Conservation (phyloP, 2,113 vertebrate genomes). For the Rana temporaria region DNA sequence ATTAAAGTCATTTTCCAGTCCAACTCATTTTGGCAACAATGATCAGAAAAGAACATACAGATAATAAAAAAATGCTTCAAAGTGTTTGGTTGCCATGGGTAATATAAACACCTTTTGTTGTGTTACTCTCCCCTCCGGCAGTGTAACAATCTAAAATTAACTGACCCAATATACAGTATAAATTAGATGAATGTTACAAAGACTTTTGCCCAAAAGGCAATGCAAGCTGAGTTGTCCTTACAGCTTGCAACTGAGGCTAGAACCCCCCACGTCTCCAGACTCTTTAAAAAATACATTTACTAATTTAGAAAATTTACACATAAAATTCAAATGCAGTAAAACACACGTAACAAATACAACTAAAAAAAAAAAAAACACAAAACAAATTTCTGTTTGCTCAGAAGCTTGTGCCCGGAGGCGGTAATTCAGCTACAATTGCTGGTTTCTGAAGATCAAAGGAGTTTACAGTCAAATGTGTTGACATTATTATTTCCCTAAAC, state of each 20-base stretch:
- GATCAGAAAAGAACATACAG: neutral
- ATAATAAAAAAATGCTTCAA: slow-evolving; percentile 13
- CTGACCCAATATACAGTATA: slow-evolving; percentile 13
- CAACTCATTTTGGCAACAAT: neutral
- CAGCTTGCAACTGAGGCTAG: neutral
- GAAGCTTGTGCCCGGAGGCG: slow-evolving; percentile 19
- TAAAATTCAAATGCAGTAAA: slow-evolving; percentile 1
- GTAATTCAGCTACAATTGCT: slow-evolving; percentile 11
- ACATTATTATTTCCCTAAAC: slow-evolving; percentile 7
- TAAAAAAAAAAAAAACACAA: slow-evolving; percentile 6
- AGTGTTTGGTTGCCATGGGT: slow-evolving; percentile 19
- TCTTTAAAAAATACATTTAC: neutral
- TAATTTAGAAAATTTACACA: neutral
- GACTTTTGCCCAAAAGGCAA: too few relatives aligned
- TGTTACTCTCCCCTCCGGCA: slow-evolving; percentile 15
- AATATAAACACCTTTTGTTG: slow-evolving; percentile 26
- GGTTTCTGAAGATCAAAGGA: slow-evolving; percentile 37
- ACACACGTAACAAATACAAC: slow-evolving; percentile 3
- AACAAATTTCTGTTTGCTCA: slow-evolving; percentile 40
- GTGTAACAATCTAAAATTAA: neutral
- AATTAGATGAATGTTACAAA: neutral
- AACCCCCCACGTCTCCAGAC: neutral
- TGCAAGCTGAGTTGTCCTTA: neutral
- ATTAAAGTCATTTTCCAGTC: too few relatives aligned
- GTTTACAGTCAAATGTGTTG: slow-evolving; percentile 24